phyloP scores from a whole-genome alignment of 1,140 invertebrate species.

The Neotoxoptera formosana region DNA sequence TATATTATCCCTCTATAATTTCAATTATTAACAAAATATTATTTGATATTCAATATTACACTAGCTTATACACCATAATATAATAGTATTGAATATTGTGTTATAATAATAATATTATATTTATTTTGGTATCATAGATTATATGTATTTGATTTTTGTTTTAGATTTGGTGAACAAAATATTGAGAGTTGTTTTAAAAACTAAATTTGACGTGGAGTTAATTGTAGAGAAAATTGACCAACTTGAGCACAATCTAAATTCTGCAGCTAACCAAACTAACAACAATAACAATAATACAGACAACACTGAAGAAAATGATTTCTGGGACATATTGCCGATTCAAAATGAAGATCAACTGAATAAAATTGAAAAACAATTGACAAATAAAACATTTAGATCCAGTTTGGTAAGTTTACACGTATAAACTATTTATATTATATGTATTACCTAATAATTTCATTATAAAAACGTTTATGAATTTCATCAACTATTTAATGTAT shows the following conservation, averaged over 20 bases:
- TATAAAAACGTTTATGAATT: no score
- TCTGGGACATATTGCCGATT: no score
- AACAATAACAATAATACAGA: no score
- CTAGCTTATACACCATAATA: not conserved
- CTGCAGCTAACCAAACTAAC: no score
- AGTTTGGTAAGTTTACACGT: not conserved
- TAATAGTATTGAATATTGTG: no score
- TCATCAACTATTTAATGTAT: not conserved
- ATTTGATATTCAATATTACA: not conserved
- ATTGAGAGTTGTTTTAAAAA: not conserved
- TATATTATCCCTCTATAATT: not conserved
- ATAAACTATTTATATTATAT: not conserved
- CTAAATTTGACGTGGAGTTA: not conserved
- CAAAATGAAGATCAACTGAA: no score
- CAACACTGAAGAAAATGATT: no score
- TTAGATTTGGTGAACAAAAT: not conserved
- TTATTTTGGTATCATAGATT: not conserved
- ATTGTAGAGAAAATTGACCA: not conserved
- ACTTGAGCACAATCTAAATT: no score
- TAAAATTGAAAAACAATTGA: no score
- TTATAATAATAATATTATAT: no score
- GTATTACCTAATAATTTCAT: no score
- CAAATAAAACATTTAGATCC: not conserved
- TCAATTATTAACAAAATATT: not conserved
- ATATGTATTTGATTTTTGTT: not conserved